These are phyloP conservation scores for Oreocharis arfaki DNA, from an alignment of 2,113 vertebrate species.

Conservation along the genomic window DNA sequence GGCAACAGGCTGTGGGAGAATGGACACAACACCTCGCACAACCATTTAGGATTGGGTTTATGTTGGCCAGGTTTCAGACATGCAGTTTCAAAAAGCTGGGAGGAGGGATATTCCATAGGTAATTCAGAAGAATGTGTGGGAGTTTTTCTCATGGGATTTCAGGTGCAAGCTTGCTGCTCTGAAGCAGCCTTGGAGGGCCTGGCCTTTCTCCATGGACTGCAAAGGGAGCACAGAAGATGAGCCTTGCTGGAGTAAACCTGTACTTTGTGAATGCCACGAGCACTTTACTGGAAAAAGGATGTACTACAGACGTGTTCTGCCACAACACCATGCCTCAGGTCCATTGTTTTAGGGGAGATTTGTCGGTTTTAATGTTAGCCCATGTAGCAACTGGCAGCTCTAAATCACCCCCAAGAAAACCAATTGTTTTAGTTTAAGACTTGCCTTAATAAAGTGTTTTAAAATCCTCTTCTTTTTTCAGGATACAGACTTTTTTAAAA, in stretches of 20 bases:
- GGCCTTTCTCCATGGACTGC: not conserved
- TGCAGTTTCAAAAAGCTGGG: not conserved
- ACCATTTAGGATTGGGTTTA: fast-evolving
- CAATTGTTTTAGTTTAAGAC: not conserved
- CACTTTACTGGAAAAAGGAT: not conserved
- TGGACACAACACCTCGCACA: not conserved
- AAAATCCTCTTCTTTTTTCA: not conserved
- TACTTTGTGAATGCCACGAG: fast-evolving
- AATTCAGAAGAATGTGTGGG: not conserved
- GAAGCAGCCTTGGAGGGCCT: not conserved
- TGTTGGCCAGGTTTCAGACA: not conserved
- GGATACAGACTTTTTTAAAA: not conserved
- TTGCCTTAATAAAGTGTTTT: not conserved
- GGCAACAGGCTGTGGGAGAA: not conserved
- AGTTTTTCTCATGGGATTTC: not conserved
- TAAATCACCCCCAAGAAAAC: not conserved
- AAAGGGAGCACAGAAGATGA: not conserved
- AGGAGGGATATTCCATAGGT: not conserved
- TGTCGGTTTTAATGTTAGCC: not conserved
- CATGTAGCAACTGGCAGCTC: not conserved
- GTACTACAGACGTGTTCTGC: not conserved
- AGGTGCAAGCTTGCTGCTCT: not conserved
- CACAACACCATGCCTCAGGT: not conserved
- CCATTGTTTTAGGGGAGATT: not conserved
- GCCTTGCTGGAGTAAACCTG: not conserved